Percentiles rank a stretch among this genome's conserved stretches.
Conservation (phyloP, 2,113 vertebrate species). For the Aphelocoma coerulescens region DNA sequence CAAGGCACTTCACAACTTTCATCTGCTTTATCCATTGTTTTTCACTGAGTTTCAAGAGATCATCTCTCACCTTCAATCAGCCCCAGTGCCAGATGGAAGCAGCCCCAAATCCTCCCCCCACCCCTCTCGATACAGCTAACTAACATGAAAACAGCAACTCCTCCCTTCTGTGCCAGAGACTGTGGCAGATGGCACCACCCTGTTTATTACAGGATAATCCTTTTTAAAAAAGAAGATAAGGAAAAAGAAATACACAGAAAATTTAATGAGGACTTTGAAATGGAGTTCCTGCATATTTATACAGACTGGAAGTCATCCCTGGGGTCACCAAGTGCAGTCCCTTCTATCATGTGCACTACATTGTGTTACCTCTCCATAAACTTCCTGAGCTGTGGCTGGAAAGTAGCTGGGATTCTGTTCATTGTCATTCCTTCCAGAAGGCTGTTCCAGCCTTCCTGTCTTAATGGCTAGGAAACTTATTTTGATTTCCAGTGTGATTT, state of each 20-base stretch:
- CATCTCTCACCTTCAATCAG: conserved; percentile 49
- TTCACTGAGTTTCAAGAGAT: conserved; percentile 27
- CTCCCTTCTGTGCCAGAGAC: conserved; percentile 42
- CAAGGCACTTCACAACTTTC: not conserved
- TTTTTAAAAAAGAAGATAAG: conserved; percentile 17
- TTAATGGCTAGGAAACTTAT: not conserved
- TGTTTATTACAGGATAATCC: conserved; percentile 52
- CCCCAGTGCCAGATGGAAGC: conserved; percentile 43
- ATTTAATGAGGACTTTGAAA: conserved; percentile 22
- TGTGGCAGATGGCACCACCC: conserved; percentile 59
- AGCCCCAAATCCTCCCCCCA: conserved; percentile 16
- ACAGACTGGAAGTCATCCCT: not conserved
- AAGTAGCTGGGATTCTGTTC: not conserved
- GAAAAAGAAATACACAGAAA: not conserved
- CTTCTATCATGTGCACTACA: not conserved
- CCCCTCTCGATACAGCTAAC: conserved; percentile 19
- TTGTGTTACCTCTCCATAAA: not conserved
- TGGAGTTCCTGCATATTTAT: not conserved
- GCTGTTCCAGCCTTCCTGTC: not conserved
- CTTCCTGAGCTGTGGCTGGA: not conserved
- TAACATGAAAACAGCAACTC: conserved; percentile 43
- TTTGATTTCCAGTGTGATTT: not conserved
- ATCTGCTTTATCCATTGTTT: not conserved
- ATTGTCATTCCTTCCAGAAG: not conserved
- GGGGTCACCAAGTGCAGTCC: not conserved